Base-by-base conservation (phyloP, 2,113 vertebrate species). In the Orcinus orca region DNA sequence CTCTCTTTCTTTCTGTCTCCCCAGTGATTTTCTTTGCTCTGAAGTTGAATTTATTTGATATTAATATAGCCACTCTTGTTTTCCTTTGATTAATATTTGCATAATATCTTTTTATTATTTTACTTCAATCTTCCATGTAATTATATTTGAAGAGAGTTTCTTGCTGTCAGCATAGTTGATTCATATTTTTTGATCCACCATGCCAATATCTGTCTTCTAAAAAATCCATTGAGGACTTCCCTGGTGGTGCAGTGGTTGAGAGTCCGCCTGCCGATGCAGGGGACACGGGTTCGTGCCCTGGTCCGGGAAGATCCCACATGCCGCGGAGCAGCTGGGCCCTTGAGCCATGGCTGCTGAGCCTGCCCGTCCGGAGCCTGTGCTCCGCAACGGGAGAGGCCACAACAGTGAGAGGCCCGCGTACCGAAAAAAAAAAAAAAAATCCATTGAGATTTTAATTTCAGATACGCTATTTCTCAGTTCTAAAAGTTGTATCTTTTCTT, bases 291-390 rank as follows among this genome's bases (percentile, higher is more conserved):
- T 47, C 0, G 47, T 47, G 47, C 47, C 47, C 47, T 11, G 11
- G 47, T 47, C 47, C 47, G 11, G 47, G 47, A 47, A 47, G 47
- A 47, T 47, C 11, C 47, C 47, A 12, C 47, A 47, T 12, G 47
- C 47, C 11, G 2, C 2, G 11, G 47, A 47, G 11, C 2, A 2
- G 11, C 47, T 47, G 0, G 11, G 47, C 47, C 11, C 10, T 0
- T 12, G 47, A 47, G 11, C 11, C 47, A 47, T 12, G 11, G 2
- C 47, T 11, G 0, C 11, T 47, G 47, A 47, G 47, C 47, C 47
- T 13, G 47, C 11, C 0, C 47, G 11, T 47, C 11, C 3, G 47
- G 47, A 47, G 47, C 47, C 47, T 47, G 47, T 47, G 47, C 47
- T 47, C 47, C 47, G 1, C 10, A 47, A 47, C 47, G 2, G 10